Evolutionary conservation across 2,888 invertebrate genomes (phyloP), one percentile per base, ranked within the genome.

Genomic region (Laothoe populi): DNA sequence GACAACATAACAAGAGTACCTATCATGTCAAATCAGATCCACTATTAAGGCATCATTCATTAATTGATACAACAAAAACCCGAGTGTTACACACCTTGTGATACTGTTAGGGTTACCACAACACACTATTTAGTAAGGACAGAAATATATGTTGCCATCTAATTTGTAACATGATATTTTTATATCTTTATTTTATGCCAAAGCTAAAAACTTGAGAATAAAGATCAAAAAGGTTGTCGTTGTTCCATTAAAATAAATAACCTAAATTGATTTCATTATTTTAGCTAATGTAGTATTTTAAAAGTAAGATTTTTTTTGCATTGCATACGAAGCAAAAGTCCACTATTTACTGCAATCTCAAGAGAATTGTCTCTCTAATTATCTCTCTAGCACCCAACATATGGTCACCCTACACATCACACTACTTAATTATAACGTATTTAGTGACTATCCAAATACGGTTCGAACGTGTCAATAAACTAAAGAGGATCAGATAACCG

Each of bases 341-440:
- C n/a, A n/a, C n/a, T n/a, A n/a, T n/a, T n/a, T n/a, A n/a, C n/a
- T 31, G 31, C 31, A 31, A 5, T 31, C 5, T 1, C 45, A 8
- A 4, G 10, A 21, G 2, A 10, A 10, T n/a, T n/a, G n/a, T n/a
- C n/a, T n/a, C n/a, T n/a, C n/a, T n/a, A 44, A 44, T 8, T 4
- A 44, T 19, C 44, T 2, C 26, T 26, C 1, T 26, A 48, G 4
- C 16, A 4, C 23, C 31, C 1, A 49, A 26, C 16, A 31, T 13
- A 13, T 53, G 53, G 53, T 53, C 19, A 53, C 53, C 11, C 35
- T 8, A 53, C 53, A 19, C 53, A 53, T 53, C 35, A 53, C 53
- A 53, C 31, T 11, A 35, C 67, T 68, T 72, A 71, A 72, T 66
- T 71, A 70, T 65, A 69, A 69, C 68, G 64, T 61, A 62, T 66